A percentile compares a stretch with the other conserved stretches of the same genome.
Evolutionary conservation across 2,797 vertebrate species (phyloP).

Genomic region (Chelon labrosus): DNA sequence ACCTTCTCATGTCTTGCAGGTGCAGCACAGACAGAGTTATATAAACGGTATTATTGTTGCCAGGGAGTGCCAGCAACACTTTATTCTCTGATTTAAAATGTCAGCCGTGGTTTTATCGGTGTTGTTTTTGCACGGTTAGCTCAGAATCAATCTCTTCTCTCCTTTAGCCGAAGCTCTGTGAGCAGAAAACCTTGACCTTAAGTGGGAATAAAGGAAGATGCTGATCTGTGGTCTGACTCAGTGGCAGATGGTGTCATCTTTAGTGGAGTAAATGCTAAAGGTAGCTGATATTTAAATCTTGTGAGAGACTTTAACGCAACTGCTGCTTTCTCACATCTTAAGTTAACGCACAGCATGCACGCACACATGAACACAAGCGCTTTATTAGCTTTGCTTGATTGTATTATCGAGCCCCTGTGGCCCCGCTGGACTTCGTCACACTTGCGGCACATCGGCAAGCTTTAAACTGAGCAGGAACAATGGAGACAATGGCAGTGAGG

Average conservation of each 20-base stretch:
- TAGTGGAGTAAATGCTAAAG: neutral
- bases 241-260: neutral
- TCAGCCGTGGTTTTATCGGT: constrained; percentile 15
- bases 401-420: constrained; percentile 19
- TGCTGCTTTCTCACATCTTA: neutral
- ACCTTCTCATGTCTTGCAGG: constrained; percentile 17
- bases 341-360: neutral
- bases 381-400: constrained; percentile 29
- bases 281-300: neutral
- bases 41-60: constrained; percentile 4
- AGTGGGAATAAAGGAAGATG: neutral
- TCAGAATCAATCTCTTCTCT: neutral
- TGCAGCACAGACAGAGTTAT: constrained; percentile 9
- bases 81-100: constrained; percentile 26
- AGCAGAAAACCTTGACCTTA: constrained; percentile 22
- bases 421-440: constrained; percentile 34
- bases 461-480: constrained; percentile 64
- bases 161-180: neutral
- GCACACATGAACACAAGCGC: constrained; percentile 4
- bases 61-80: neutral
- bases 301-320: neutral
- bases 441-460: constrained; percentile 40
- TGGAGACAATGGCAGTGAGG: constrained; percentile 36
- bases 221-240: constrained; percentile 6
- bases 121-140: constrained; percentile 4